A percentile compares a stretch with the other conserved stretches of the same genome.
Conservation (phyloP, 2,797 vertebrate genomes). For the Danio kyathit region DNA sequence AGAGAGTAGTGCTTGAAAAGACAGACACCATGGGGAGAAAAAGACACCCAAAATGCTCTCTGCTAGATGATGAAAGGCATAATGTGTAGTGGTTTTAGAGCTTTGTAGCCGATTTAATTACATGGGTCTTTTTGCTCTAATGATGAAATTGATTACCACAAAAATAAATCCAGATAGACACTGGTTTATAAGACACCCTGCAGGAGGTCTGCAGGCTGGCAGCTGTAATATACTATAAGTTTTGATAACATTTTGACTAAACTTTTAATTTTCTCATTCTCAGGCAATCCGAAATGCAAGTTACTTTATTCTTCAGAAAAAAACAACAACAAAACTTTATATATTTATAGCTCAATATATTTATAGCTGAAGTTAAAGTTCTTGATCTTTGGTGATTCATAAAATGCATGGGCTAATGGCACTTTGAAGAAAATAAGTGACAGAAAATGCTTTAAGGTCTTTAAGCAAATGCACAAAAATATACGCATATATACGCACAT, state of each 20-base stretch:
- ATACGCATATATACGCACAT: too few species aligned
- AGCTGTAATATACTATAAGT: neutral
- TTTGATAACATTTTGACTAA: neutral
- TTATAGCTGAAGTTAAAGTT: too few species aligned
- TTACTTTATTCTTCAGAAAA: too few species aligned
- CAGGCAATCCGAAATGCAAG: too few species aligned
- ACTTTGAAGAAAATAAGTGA: too few species aligned
- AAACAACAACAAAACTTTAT: too few species aligned
- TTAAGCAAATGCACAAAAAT: too few species aligned
- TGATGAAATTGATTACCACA: slow-evolving; percentile 4
- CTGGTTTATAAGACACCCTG: neutral
- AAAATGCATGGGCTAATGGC: too few species aligned
- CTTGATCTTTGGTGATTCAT: too few species aligned
- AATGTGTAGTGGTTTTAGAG: slow-evolving; percentile 12
- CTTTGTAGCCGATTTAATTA: neutral
- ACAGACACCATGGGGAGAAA: neutral
- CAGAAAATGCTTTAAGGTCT: too few species aligned
- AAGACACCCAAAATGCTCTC: neutral
- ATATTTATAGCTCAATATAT: too few species aligned
- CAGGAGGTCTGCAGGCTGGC: neutral
- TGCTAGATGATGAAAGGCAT: slow-evolving; percentile 29
- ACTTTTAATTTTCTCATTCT: too few species aligned
- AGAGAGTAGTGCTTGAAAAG: slow-evolving; percentile 25
- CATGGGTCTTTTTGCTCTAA: slow-evolving; percentile 9
- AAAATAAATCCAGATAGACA: neutral